Evolutionary conservation across 1,140 invertebrate genomes (phyloP).

Genomic region (Dreissena polymorpha): DNA sequence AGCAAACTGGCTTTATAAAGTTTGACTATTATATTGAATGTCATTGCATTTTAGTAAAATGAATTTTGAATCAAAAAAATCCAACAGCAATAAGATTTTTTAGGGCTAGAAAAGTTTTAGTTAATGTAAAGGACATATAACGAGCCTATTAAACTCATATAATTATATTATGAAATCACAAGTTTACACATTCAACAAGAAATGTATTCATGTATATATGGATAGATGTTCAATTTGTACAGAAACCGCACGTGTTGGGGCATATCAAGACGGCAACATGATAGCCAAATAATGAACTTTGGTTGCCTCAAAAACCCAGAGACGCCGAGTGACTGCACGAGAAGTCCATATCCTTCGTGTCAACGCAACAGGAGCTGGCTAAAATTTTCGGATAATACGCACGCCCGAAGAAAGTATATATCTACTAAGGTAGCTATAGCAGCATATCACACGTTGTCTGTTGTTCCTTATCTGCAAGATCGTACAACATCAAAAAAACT

Average conservation of each 20-base stretch:
- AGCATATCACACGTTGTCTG: background rate
- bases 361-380: background rate
- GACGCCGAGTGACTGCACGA: slow-evolving; percentile 19
- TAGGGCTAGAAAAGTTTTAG: too few relatives aligned
- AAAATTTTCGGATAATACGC: background rate
- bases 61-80: too few relatives aligned
- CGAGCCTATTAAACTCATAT: too few relatives aligned
- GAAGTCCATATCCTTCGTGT: slow-evolving; percentile 6
- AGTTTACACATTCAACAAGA: too few relatives aligned
- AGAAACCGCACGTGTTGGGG: slow-evolving; percentile 32
- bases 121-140: too few relatives aligned
- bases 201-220: too few relatives aligned
- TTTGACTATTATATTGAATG: too few relatives aligned
- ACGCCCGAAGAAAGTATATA: background rate
- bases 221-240: background rate
- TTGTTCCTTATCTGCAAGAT: background rate
- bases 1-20: too few relatives aligned
- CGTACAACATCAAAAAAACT: background rate
- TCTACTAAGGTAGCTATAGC: background rate
- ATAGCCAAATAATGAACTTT: slow-evolving; percentile 1
- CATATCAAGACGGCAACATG: slow-evolving; percentile 2
- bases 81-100: too few relatives aligned
- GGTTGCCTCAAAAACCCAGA: slow-evolving; percentile 5
- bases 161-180: too few relatives aligned
- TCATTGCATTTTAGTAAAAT: too few relatives aligned